Evolutionary conservation across 2,797 vertebrate species (phyloP), one percentile per base, ranked within the genome.

Genomic region (Diglossa cyanea): DNA sequence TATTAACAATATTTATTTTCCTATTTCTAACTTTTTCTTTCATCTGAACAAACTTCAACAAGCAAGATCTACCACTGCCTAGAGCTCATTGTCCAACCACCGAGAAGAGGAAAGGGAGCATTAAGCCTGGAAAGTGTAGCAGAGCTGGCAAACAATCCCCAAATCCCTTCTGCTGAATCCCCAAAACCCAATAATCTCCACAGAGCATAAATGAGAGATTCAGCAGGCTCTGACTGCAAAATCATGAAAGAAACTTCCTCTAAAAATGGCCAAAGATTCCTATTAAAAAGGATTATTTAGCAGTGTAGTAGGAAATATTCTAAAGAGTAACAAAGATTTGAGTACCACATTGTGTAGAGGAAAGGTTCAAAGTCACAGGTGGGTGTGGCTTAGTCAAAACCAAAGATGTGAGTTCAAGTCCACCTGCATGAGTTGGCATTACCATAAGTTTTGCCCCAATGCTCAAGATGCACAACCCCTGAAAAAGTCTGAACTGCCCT

Each of bases 401-500:
- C 79, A 70, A 66, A 40, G 15, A 48, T 51, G 9, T 26, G 53
- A 35, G 21, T 50, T 87, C 47, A 74, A 53, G 19, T 24, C 30
- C 12, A 51, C 10, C 19, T 79, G 3, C 45, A 25, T 14, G 30
- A 35, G 3, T 15, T 63, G 20, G 8, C 42, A 28, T 71, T 58
- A 25, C 19, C 2, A 0, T 11, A 79, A 33, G 3, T 51, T 65
- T 72, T 82, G 14, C 15, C 45, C 11, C 37, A 72, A 3, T 58
- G 86, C 37, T 57, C 45, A 62, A 54, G 31, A 65, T 4, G 3
- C 12, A 25, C 21, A 73, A 21, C 28, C 17, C 9, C 47, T 42
- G 42, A 5, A 35, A 75, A 72, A 30, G 15, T 54, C 35, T 76
- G 18, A 23, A 1, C 26, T 37, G 11, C 0, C 0, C n/a, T 26